Percentiles rank a stretch among this genome's conserved stretches.
Evolutionary conservation across 2,797 vertebrate species (phyloP).

Genomic region (Naso thynnoides): DNA sequence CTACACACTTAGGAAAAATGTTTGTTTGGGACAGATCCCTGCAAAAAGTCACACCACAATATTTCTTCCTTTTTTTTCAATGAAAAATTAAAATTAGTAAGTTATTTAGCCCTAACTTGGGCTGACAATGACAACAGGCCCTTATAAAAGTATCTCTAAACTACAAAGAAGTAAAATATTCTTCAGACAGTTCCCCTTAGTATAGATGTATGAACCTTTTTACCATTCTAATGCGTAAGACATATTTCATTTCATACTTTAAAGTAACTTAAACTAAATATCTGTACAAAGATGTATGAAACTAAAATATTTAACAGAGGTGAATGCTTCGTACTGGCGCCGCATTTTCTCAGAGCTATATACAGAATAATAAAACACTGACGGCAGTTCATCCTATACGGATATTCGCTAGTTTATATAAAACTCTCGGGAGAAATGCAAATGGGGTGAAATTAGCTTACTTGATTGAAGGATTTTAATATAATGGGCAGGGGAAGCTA

Average conservation of each 20-base stretch:
- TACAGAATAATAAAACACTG: conserved; percentile 13
- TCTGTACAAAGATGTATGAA: background rate
- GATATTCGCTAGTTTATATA: conserved; percentile 4
- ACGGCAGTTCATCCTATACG: conserved; percentile 3
- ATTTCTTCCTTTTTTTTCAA: too few relatives aligned
- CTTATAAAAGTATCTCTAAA: background rate
- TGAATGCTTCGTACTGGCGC: background rate
- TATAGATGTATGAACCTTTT: background rate
- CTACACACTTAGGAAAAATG: too few relatives aligned
- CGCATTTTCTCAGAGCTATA: conserved; percentile 3
- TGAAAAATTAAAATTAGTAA: too few relatives aligned
- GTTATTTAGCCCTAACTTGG: too few relatives aligned
- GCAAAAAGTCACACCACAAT: too few relatives aligned
- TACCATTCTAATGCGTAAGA: background rate
- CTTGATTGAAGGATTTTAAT: conserved; percentile 32
- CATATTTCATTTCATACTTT: background rate
- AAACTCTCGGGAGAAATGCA: conserved; percentile 40
- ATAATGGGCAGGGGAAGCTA: conserved; percentile 9
- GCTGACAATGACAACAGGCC: background rate
- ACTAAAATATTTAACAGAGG: background rate
- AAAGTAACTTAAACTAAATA: background rate
- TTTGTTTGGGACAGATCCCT: too few relatives aligned
- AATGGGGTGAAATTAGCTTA: conserved; percentile 29
- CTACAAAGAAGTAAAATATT: background rate
- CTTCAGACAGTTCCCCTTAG: background rate